Percentiles rank a stretch among this genome's conserved stretches.
These are phyloP conservation scores for Tenthredo scrophulariae DNA, from an alignment of 2,888 invertebrate genomes.

Conservation along the genomic window DNA sequence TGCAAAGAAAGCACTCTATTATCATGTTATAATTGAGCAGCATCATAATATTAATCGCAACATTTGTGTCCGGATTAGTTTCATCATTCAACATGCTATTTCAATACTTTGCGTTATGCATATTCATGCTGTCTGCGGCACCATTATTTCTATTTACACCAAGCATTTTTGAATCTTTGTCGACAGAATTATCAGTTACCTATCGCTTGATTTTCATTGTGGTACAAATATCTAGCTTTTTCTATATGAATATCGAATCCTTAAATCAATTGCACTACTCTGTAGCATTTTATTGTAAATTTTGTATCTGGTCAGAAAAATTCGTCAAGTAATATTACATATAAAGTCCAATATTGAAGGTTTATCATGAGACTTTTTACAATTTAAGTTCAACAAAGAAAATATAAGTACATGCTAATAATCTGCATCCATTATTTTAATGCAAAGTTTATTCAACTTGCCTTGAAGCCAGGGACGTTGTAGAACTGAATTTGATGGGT, in stretches of 20 bases:
- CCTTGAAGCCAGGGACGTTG: slow-evolving; percentile 63
- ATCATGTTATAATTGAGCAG: neutral
- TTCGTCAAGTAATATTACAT: neutral
- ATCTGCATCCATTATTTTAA: neutral
- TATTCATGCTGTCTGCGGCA: slow-evolving; percentile 30
- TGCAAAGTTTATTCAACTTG: slow-evolving; percentile 53
- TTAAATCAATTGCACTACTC: neutral
- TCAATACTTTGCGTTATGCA: slow-evolving; percentile 3
- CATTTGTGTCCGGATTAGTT: neutral
- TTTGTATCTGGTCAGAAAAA: neutral
- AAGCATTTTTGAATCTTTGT: neutral
- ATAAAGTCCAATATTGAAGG: neutral
- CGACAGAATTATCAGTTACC: slow-evolving; percentile 5
- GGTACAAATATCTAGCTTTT: neutral
- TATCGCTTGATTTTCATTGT: neutral
- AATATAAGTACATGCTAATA: neutral
- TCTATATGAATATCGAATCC: neutral
- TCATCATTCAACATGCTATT: slow-evolving; percentile 22
- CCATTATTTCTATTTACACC: slow-evolving; percentile 11
- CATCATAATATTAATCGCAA: neutral
- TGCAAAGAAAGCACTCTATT: neutral
- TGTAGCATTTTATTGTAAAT: neutral
- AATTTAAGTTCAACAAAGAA: neutral
- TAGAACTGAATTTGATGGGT: slow-evolving; percentile 21
- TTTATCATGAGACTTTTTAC: neutral